These are phyloP conservation scores for Apotomis betuletana DNA, from an alignment of 2,888 invertebrate species.

Conservation along the genomic window DNA sequence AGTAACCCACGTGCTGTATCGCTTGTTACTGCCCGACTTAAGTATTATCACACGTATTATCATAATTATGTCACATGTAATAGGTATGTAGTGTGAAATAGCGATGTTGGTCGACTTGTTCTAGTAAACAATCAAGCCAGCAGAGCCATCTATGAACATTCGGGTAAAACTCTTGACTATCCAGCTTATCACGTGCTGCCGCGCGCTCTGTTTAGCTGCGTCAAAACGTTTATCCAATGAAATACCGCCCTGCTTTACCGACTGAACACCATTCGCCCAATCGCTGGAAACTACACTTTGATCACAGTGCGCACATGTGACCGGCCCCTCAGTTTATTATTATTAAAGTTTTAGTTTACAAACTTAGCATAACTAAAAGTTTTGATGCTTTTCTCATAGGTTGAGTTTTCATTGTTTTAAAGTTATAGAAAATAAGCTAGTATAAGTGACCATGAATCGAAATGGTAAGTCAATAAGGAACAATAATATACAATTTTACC, in stretches of 20 bases:
- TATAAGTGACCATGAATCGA: slow-evolving; percentile 61
- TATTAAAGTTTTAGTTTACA: slow-evolving; percentile 44
- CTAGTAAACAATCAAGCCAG: slow-evolving; percentile 62
- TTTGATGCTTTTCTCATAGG: slow-evolving; percentile 35
- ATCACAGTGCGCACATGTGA: slow-evolving; percentile 76
- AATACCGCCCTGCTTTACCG: slow-evolving; percentile 51
- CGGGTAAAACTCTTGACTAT: slow-evolving; percentile 44
- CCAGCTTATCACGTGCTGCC: slow-evolving; percentile 66
- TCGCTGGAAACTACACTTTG: slow-evolving; percentile 57
- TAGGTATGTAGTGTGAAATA: slow-evolving; percentile 3
- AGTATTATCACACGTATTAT: not conserved
- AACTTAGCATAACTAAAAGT: slow-evolving; percentile 44
- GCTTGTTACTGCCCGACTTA: slow-evolving; percentile 4
- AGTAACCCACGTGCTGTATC: too few species aligned
- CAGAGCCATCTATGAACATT: slow-evolving; percentile 61
- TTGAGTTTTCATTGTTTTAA: slow-evolving; percentile 44
- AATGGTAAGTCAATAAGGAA: slow-evolving; percentile 62
- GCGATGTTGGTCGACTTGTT: slow-evolving; percentile 31
- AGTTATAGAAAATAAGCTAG: slow-evolving; percentile 37
- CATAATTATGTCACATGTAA: slow-evolving; percentile 29
- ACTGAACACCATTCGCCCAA: slow-evolving; percentile 58
- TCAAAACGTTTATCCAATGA: slow-evolving; percentile 56
- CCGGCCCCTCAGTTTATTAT: slow-evolving; percentile 53
- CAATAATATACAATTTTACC: slow-evolving; percentile 41
- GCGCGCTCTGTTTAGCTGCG: slow-evolving; percentile 58